Evolutionary conservation across 2,113 vertebrate species (phyloP).

Genomic region (Hippocampus abdominalis): DNA sequence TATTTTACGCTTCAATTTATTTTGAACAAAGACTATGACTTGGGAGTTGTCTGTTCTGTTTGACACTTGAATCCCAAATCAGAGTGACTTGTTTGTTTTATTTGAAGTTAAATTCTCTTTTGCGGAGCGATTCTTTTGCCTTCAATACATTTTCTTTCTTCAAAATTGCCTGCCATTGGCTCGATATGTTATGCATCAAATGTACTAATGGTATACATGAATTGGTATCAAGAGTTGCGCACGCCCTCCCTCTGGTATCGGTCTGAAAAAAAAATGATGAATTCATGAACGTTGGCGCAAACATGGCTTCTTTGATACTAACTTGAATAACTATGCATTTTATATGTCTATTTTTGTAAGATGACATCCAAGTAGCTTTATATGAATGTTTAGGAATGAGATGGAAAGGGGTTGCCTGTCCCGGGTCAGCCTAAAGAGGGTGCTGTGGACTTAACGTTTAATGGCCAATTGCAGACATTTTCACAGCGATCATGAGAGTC

Average conservation of each 20-base stretch:
- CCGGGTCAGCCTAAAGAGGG: conserved; percentile 69
- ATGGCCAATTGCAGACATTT: conserved; percentile 55
- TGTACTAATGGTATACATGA: too few species aligned
- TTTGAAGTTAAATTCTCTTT: too few species aligned
- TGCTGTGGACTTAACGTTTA: conserved; percentile 72
- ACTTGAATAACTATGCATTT: not conserved
- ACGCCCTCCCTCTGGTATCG: not conserved
- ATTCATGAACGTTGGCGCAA: not conserved
- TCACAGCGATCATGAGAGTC: conserved; percentile 51
- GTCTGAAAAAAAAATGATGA: not conserved
- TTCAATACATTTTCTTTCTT: too few species aligned
- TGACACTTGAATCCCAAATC: too few species aligned
- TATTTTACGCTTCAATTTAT: too few species aligned
- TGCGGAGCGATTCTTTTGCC: too few species aligned
- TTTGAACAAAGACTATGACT: too few species aligned
- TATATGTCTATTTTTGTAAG: not conserved
- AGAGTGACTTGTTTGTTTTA: too few species aligned
- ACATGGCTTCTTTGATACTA: not conserved
- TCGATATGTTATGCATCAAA: too few species aligned
- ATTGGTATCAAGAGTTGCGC: too few species aligned
- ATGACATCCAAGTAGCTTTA: not conserved
- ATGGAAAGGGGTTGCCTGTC: conserved; percentile 22
- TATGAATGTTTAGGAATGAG: not conserved
- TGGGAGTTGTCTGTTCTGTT: too few species aligned
- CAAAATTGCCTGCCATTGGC: too few species aligned